phyloP scores from a whole-genome alignment of 2,113 vertebrate genomes.

The Clinocottus analis region DNA sequence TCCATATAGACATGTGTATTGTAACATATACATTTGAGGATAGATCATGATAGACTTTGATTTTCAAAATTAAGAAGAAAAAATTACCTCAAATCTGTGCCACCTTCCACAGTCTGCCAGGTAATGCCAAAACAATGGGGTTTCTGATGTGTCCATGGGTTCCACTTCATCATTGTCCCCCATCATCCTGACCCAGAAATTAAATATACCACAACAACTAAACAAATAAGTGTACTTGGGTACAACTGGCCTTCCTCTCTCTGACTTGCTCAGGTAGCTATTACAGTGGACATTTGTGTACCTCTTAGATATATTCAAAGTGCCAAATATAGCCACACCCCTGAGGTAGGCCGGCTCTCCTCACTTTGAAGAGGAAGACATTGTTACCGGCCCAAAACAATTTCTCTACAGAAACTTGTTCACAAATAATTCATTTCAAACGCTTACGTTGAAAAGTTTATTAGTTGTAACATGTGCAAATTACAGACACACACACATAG shows the following conservation, averaged over 20 bases:
- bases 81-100: slow-evolving; percentile 90
- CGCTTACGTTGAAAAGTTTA: slow-evolving; percentile 30
- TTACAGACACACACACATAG: no score
- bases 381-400: background rate
- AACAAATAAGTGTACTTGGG: background rate
- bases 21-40: background rate
- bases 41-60: background rate
- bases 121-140: slow-evolving; percentile 89
- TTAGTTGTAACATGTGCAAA: slow-evolving; percentile 17
- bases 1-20: background rate
- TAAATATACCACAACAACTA: background rate
- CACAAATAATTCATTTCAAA: background rate
- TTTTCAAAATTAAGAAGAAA: background rate
- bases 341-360: background rate
- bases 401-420: background rate
- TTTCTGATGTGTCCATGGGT: slow-evolving; percentile 89
- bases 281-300: no score
- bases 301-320: background rate
- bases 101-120: slow-evolving; percentile 90
- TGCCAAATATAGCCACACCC: slow-evolving; percentile 7
- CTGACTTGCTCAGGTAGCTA: background rate
- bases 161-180: slow-evolving; percentile 51
- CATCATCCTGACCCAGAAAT: background rate
- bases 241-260: background rate
- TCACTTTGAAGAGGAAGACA: background rate